Base-by-base conservation (phyloP, 2,888 invertebrate genomes). In the Odontothrips loti region DNA sequence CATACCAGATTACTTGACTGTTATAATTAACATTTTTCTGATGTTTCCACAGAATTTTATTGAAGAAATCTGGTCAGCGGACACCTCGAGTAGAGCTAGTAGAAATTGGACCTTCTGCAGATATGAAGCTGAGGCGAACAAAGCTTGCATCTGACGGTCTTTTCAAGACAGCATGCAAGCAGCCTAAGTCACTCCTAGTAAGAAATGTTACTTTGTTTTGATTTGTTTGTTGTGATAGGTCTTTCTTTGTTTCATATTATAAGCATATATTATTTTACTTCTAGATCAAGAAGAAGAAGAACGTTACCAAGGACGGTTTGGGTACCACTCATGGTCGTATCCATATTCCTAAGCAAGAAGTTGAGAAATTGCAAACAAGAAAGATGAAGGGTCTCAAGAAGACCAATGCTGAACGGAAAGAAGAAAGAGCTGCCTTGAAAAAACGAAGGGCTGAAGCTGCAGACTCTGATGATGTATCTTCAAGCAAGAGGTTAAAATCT, bases 51-150 rank as follows among this genome's bases (percentile, higher is more conserved):
- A 95, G 95, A 88, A 92, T 96, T 83, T 85, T 91, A 80, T 87
- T 98, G 80, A 97, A 98, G 87, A 99, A 98, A 87, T 97, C 98
- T 83, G 97, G 97, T 0, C 91, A 92, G 83, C 91, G 92, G 85
- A 94, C 93, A 80, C 99, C 99, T 0, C 91, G 97, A 84, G 93
- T 98, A 83, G 98, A 99, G 89, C 89, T 99, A 80, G 93, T 93
- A 87, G 96, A 97, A 90, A 96, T 97, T 86, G 98, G 99, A 34
- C 99, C 99, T 29, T 93, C 95, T 34, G 91, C 96, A 84, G 96
- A 98, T 87, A 93, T 99, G 84, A 90, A 91, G 82, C 87, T 98
- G 20, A 91, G 98, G 83, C 91, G 99, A 84, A 94, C 93, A 0
- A 95, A 95, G 88, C 89, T 99, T 81, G 97, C 97, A 0, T 95